Base-by-base conservation (phyloP, 2,113 vertebrate species). In the Sula dactylatra region DNA sequence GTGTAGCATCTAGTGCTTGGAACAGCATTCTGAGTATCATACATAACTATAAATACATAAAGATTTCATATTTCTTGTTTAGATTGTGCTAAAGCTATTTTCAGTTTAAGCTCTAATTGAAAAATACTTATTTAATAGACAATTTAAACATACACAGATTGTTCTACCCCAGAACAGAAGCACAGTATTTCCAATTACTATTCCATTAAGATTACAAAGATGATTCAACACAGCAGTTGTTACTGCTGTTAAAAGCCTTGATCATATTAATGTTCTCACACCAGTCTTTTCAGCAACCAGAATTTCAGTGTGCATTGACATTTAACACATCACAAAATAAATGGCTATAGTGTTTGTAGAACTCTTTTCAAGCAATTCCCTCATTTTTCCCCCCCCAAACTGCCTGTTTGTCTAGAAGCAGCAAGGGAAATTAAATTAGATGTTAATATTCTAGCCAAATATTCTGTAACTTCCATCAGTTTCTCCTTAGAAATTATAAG, bases 251-350 rank as follows among this genome's bases (percentile, higher is more conserved):
- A 93, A 97, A 96, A 87, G 77, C 73, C 66, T 87, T 94, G 93
- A 93, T 95, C 65, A 66, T 80, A 93, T 95, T 93, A 93, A 80
- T 87, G 70, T 70, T 94, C 74, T 94, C 95, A 91, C 78, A 91
- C 73, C 45, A 61, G n/a, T 94, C 72, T 89, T 96, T 27, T 82
- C 86, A 91, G 95, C 61, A 89, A 31, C 19, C 49, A 71, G 59
- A 74, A 47, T n/a, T 83, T 93, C 64, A 72, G 56, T 19, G n/a
- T 61, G 62, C 83, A 10, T 9, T 94, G 92, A 82, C 93, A 95
- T 96, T 97, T 95, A 96, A 72, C 89, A 90, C 66, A 79, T 82
- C 38, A 25, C 91, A 94, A 77, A 95, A 96, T 73, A 94, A 94
- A 93, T 79, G 45, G 62, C 89, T 72, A 6, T 34, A 49, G 40